Base-by-base conservation (phyloP, 2,888 invertebrate species). In the Amiota minor region DNA sequence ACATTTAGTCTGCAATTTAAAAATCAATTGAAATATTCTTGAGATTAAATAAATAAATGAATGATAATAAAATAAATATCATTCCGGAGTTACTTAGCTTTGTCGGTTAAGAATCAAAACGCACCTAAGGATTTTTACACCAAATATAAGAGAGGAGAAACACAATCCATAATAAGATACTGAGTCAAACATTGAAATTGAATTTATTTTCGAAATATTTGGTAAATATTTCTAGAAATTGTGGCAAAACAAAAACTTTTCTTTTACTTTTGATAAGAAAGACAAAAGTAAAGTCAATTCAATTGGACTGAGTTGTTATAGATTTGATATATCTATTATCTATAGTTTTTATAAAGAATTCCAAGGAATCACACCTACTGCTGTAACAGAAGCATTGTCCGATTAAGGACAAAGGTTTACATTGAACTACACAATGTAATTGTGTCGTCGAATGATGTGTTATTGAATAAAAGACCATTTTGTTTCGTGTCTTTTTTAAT, bases 331-430 rank as follows among this genome's bases (percentile, higher is more conserved):
- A 20, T 20, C 9, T 10, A 6, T 10, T 16, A n/a, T 53, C 4
- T 53, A 18, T 9, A 59, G 59, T 9, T 9, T 10, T 53, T 50
- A n/a, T 50, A 50, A 11, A 12, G 11, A 45, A 1, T 62, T 62
- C 62, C 45, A 62, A 45, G n/a, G 62, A 62, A 62, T 62, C 62
- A 62, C 62, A 62, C 62, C 62, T 45, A 62, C 62, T 62, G 45
- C 45, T 16, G 12, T 59, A 59, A 18, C 20, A 9, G 16, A n/a
- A 10, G 59, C 62, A 45, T 62, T 23, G 35, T 35, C n/a, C 23
- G n/a, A 46, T n/a, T 62, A 16, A 45, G 62, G 35, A 35, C n/a
- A 23, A n/a, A 9, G 14, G 61, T 11, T 9, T 14, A 12, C 16
- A 23, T 45, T 62, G 62, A 62, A 35, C 46, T 62, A 46, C 20